Evolutionary conservation across 1,140 invertebrate genomes (phyloP).

Genomic region (Leptoteleia sp.): DNA sequence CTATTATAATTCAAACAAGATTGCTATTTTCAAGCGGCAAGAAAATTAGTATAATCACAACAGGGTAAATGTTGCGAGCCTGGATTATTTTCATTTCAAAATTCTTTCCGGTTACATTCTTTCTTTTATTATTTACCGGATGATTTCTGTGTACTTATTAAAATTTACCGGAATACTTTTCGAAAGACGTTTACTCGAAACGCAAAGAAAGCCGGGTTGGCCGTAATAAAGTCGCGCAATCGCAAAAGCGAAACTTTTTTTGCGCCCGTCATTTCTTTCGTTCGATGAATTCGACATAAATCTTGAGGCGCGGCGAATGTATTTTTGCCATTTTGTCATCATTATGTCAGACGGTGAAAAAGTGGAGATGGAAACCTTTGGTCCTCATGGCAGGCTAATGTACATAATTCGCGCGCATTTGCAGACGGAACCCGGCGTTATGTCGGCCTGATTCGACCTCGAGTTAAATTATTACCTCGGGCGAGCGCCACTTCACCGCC

Average conservation of each 20-base stretch:
- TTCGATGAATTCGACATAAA: constrained; percentile 34
- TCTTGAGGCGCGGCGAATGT: constrained; percentile 18
- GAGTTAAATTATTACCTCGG: constrained; percentile 74
- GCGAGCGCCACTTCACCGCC: constrained; percentile 68
- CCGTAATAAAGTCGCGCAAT: constrained; percentile 8
- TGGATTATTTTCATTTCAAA: too few relatives aligned
- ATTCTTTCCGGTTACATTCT: too few relatives aligned
- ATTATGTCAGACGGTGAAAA: constrained; percentile 31
- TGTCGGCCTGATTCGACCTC: constrained; percentile 72
- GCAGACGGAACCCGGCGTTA: constrained; percentile 69
- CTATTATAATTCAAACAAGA: too few relatives aligned
- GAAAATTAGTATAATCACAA: too few relatives aligned
- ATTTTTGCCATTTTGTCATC: constrained; percentile 50
- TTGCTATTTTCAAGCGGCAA: too few relatives aligned
- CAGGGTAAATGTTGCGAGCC: too few relatives aligned
- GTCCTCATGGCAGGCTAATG: constrained; percentile 37
- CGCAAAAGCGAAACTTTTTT: not conserved
- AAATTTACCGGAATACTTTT: too few relatives aligned
- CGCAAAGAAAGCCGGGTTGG: too few relatives aligned
- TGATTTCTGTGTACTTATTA: too few relatives aligned
- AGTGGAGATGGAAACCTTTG: constrained; percentile 6
- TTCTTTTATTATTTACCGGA: too few relatives aligned
- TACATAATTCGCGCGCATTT: constrained; percentile 67
- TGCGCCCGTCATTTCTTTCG: constrained; percentile 21
- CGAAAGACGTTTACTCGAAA: too few relatives aligned